A percentile compares a stretch with the other conserved stretches of the same genome.
These are phyloP conservation scores for Drosophila subpulchrella DNA, from an alignment of 1,140 invertebrate species.

Conservation along the genomic window DNA sequence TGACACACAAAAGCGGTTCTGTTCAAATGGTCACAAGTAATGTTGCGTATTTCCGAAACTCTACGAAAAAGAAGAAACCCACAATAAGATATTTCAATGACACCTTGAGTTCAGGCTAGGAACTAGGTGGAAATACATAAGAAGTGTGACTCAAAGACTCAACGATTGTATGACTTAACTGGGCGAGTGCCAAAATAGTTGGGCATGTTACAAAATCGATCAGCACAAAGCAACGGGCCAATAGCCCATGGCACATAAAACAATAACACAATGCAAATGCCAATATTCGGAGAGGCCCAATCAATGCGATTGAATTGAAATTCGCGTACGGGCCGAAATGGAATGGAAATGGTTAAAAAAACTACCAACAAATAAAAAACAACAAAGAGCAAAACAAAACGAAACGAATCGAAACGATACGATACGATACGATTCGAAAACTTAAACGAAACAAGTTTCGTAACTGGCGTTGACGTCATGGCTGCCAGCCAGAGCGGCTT, in stretches of 20 bases:
- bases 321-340: constrained; percentile 62
- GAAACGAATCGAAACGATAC: constrained; percentile 22
- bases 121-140: constrained; percentile 10
- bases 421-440: constrained; percentile 52
- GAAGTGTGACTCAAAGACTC: constrained; percentile 16
- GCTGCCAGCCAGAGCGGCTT: constrained; percentile 38
- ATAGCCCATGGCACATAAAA: constrained; percentile 57
- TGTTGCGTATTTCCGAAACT: not conserved
- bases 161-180: constrained; percentile 43
- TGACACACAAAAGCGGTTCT: not conserved
- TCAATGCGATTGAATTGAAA: constrained; percentile 75
- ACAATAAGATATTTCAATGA: not conserved
- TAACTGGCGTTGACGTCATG: constrained; percentile 83
- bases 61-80: not conserved
- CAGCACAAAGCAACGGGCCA: constrained; percentile 40
- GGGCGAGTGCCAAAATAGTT: constrained; percentile 43
- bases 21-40: not conserved
- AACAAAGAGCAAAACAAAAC: constrained; percentile 53
- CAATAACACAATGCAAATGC: constrained; percentile 67
- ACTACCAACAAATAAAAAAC: constrained; percentile 3
- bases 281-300: constrained; percentile 49
- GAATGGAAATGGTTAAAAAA: constrained; percentile 42
- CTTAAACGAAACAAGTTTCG: constrained; percentile 81
- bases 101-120: not conserved
- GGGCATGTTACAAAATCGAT: constrained; percentile 67